Percentiles rank a stretch among this genome's conserved stretches.
Conservation (phyloP, 2,888 invertebrate species). For the Synanthedon myopaeformis region DNA sequence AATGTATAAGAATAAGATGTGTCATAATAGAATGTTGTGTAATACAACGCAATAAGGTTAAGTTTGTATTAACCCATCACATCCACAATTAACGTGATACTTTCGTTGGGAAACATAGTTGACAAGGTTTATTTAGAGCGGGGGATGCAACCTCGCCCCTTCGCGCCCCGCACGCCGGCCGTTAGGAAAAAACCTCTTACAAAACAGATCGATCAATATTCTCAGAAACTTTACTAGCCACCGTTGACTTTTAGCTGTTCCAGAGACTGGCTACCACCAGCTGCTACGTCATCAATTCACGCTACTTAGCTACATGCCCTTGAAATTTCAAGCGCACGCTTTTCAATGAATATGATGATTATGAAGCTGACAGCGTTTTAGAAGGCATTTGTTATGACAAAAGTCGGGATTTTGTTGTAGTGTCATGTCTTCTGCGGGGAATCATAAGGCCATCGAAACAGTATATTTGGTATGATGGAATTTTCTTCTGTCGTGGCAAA, state of each 20-base stretch:
- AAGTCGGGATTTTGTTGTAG: too few species aligned
- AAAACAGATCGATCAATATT: constrained; percentile 62
- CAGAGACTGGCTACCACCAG: constrained; percentile 5
- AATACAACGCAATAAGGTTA: too few species aligned
- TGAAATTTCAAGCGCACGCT: constrained; percentile 32
- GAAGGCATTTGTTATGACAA: too few species aligned
- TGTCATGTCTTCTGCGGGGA: too few species aligned
- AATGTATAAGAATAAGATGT: too few species aligned
- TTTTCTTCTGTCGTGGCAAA: constrained; percentile 1
- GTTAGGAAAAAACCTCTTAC: constrained; percentile 47
- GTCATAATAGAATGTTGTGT: too few species aligned
- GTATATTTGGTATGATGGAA: neutral
- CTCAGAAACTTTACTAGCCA: constrained; percentile 30
- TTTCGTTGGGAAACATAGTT: constrained; percentile 1
- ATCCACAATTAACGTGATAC: neutral
- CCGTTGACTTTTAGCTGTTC: constrained; percentile 26
- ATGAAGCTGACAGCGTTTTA: constrained; percentile 2
- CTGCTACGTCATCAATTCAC: neutral
- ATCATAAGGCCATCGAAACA: too few species aligned
- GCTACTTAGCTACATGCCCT: constrained; percentile 12
- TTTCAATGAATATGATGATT: neutral
- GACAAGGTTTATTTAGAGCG: constrained; percentile 15
- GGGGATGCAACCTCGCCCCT: constrained; percentile 14
- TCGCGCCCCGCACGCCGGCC: constrained; percentile 28
- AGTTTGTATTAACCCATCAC: neutral